phyloP scores from a whole-genome alignment of 2,888 invertebrate genomes.

The Drosophila recens region DNA sequence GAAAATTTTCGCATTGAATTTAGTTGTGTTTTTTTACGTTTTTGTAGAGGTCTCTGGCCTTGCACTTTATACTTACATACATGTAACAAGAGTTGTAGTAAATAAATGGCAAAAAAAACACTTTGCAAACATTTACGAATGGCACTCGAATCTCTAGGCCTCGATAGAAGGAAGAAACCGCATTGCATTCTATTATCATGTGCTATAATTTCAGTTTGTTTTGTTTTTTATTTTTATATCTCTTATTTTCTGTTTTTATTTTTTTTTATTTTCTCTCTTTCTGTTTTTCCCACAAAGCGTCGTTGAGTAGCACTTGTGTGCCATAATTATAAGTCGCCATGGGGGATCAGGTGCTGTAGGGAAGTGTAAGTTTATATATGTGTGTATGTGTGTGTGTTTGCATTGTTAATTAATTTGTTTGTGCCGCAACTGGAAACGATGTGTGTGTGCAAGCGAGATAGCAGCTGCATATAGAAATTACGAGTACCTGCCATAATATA shows the following conservation, averaged over 20 bases:
- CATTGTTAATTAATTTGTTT: conserved; percentile 79
- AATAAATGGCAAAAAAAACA: conserved; percentile 7
- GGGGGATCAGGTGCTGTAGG: conserved; percentile 34
- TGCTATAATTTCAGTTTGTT: conserved; percentile 41
- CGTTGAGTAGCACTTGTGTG: conserved; percentile 69
- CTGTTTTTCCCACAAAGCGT: conserved; percentile 50
- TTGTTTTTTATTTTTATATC: conserved; percentile 19
- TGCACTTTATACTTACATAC: conserved; percentile 49
- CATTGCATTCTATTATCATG: conserved; percentile 55
- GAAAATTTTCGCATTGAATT: conserved; percentile 40
- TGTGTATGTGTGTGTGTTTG: conserved; percentile 45
- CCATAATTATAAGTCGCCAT: conserved; percentile 68
- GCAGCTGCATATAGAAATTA: conserved; percentile 14
- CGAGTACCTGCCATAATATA: conserved; percentile 23
- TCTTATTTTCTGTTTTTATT: conserved; percentile 11
- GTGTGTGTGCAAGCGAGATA: conserved; percentile 42
- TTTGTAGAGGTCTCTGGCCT: conserved; percentile 43
- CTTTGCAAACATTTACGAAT: conserved; percentile 31
- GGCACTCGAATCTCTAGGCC: conserved; percentile 38
- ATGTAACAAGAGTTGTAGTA: conserved; percentile 24
- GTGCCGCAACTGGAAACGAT: conserved; percentile 41
- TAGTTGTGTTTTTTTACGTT: background rate
- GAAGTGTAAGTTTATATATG: background rate
- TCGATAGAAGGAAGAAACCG: conserved; percentile 10
- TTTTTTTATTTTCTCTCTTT: conserved; percentile 6